These are phyloP conservation scores for Parasteatoda lunata DNA, from an alignment of 2,888 invertebrate species.

Conservation along the genomic window DNA sequence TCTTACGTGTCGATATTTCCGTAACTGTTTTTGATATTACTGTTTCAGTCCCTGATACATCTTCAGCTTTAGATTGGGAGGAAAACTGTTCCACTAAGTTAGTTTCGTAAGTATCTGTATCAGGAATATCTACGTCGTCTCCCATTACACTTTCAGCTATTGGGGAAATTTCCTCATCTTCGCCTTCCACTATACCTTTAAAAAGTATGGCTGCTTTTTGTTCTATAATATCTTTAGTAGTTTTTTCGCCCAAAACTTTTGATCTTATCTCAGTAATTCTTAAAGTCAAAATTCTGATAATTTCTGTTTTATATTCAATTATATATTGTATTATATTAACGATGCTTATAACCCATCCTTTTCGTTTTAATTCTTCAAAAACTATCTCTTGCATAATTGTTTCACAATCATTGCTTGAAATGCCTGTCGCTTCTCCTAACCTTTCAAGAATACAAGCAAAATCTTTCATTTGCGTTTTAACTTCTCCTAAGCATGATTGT, in stretches of 20 bases:
- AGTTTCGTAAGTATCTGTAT: not conserved
- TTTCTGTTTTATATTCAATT: slow-evolving; percentile 46
- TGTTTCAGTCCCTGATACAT: not conserved
- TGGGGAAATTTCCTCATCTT: slow-evolving; percentile 36
- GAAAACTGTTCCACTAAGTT: not conserved
- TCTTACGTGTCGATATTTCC: slow-evolving; percentile 22
- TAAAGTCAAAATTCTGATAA: slow-evolving; percentile 28
- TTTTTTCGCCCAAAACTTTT: not conserved
- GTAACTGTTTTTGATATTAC: not conserved
- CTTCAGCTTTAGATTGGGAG: not conserved
- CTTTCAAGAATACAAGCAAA: slow-evolving; percentile 4
- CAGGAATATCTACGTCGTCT: slow-evolving; percentile 22
- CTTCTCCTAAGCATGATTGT: not conserved
- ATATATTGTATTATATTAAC: slow-evolving; percentile 37
- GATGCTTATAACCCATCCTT: slow-evolving; percentile 5
- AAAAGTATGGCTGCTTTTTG: not conserved
- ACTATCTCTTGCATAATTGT: slow-evolving; percentile 20
- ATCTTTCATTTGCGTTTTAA: slow-evolving; percentile 5
- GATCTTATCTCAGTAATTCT: slow-evolving; percentile 21
- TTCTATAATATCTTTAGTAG: slow-evolving; percentile 8
- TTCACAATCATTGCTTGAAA: slow-evolving; percentile 12
- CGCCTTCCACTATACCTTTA: not conserved
- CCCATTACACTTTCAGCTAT: slow-evolving; percentile 54
- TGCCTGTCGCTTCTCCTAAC: not conserved
- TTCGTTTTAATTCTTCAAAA: slow-evolving; percentile 13